Percentiles rank a stretch among this genome's conserved stretches.
phyloP scores from a whole-genome alignment of 2,113 vertebrate species.

The Oncorhynchus kisutch region DNA sequence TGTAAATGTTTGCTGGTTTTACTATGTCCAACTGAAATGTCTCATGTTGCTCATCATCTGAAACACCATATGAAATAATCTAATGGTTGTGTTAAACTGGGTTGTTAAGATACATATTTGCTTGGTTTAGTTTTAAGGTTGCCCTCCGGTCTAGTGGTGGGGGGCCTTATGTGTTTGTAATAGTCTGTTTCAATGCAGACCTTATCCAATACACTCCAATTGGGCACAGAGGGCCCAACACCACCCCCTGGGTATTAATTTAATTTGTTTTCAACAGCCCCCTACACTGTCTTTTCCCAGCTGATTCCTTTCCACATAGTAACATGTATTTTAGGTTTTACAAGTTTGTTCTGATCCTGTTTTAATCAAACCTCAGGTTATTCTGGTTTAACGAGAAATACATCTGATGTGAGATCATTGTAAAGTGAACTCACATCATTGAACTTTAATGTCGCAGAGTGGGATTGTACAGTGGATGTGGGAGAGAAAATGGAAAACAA shows the following conservation, averaged over 20 bases:
- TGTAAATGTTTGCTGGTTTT: neutral
- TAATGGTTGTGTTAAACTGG: neutral
- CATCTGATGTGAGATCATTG: neutral
- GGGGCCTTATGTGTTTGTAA: constrained; percentile 4
- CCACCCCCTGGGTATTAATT: neutral
- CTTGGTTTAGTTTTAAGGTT: constrained; percentile 2
- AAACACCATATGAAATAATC: neutral
- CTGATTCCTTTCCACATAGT: neutral
- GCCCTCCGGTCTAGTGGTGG: neutral
- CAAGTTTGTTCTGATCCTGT: neutral
- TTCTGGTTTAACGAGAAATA: neutral
- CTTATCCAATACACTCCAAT: constrained; percentile 5
- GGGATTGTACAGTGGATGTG: constrained; percentile 2
- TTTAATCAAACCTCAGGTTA: neutral
- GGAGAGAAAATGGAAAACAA: constrained; percentile 1
- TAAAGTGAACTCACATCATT: neutral
- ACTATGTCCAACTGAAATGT: neutral
- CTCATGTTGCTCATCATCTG: neutral
- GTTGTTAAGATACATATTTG: neutral
- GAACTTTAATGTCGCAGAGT: neutral
- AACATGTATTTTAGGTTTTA: neutral
- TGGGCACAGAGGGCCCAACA: neutral
- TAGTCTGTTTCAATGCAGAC: constrained; percentile 1
- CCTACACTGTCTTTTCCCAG: neutral
- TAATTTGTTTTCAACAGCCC: neutral